Percentiles rank a stretch among this genome's conserved stretches.
phyloP scores from a whole-genome alignment of 1,140 invertebrate genomes.

The Euborellia annulipes region DNA sequence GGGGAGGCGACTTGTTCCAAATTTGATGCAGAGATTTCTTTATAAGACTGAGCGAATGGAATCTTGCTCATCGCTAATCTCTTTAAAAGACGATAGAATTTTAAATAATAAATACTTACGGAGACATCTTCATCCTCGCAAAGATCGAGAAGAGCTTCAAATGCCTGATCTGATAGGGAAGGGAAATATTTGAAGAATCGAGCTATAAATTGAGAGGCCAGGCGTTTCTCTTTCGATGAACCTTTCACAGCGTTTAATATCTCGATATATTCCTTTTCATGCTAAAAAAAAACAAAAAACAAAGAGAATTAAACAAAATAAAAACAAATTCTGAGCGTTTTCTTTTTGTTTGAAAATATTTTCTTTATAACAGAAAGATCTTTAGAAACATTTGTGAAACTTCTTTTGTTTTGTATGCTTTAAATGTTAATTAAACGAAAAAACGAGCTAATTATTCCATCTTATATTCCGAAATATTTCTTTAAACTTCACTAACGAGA shows the following conservation, averaged over 20 bases:
- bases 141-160: slow-evolving; percentile 84
- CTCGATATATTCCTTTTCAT: slow-evolving; percentile 73
- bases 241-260: slow-evolving; percentile 76
- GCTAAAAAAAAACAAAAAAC: slow-evolving; percentile 41
- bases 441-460: too few species aligned
- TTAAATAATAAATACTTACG: slow-evolving; percentile 43
- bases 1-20: too few species aligned
- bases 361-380: not conserved
- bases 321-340: not conserved
- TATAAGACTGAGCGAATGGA: too few species aligned
- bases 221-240: slow-evolving; percentile 71
- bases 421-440: too few species aligned
- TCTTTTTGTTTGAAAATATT: not conserved
- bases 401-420: too few species aligned
- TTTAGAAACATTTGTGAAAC: not conserved
- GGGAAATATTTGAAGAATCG: slow-evolving; percentile 91
- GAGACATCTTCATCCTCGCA: slow-evolving; percentile 90
- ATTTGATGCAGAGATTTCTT: too few species aligned
- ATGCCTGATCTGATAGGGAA: slow-evolving; percentile 59
- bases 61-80: too few species aligned
- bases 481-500: too few species aligned
- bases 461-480: too few species aligned
- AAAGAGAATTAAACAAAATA: slow-evolving; percentile 3
- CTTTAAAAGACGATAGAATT: too few species aligned
- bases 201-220: slow-evolving; percentile 89